Evolutionary conservation across 1,140 invertebrate genomes (phyloP).

Genomic region (Trachelipus rathkii): DNA sequence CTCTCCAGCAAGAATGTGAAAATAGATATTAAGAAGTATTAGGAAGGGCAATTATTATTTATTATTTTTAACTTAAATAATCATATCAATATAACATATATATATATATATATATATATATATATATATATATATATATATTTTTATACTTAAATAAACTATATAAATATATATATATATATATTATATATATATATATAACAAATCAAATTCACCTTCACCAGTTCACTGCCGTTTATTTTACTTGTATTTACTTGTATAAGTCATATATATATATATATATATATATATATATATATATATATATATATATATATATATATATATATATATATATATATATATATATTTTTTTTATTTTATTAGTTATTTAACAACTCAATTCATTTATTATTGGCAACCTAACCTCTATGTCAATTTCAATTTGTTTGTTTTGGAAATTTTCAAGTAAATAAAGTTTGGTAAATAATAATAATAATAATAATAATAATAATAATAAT

Average conservation of each 20-base stretch:
- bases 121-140: constrained; percentile 15
- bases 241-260: background rate
- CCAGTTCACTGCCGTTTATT: background rate
- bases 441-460: too few species aligned
- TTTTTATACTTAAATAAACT: background rate
- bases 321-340: background rate
- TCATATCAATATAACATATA: background rate
- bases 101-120: constrained; percentile 15
- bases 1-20: background rate
- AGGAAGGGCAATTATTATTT: too few species aligned
- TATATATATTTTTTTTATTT: background rate
- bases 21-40: too few species aligned
- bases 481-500: too few species aligned
- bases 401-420: too few species aligned
- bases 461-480: too few species aligned
- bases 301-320: background rate
- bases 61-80: background rate
- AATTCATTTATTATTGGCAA: too few species aligned
- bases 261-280: background rate
- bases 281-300: constrained; percentile 5
- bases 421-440: too few species aligned
- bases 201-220: too few species aligned
- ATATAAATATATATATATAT: constrained; percentile 11
- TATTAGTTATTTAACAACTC: background rate
- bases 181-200: background rate